Evolutionary conservation across 2,888 invertebrate species (phyloP).

Genomic region (Hirtodrosophila histrioides): DNA sequence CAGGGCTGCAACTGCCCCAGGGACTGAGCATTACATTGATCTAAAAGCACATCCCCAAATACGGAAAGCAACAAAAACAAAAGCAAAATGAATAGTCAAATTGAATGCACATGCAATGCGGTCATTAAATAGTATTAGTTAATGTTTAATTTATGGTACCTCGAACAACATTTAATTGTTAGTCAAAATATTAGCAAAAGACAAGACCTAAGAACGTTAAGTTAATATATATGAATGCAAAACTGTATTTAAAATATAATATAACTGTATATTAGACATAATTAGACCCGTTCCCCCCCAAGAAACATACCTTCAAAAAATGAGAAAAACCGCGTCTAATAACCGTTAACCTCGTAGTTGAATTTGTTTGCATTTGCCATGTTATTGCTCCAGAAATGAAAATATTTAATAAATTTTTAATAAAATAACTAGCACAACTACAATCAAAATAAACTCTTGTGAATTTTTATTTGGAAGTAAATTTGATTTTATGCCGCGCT

Average conservation of each 20-base stretch:
- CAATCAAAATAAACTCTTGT: conserved; percentile 42
- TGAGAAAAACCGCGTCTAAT: conserved; percentile 18
- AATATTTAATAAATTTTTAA: conserved; percentile 42
- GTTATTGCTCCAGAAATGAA: conserved; percentile 57
- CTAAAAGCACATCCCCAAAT: conserved; percentile 36
- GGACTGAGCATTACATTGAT: conserved; percentile 76
- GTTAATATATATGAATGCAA: conserved; percentile 48
- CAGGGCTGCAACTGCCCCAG: conserved; percentile 65
- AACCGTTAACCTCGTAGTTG: conserved; percentile 55
- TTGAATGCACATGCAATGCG: conserved; percentile 53
- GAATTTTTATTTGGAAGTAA: not conserved
- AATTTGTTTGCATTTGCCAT: conserved; percentile 64
- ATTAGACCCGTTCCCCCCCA: conserved; percentile 22
- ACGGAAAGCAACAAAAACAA: not conserved
- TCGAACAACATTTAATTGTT: conserved; percentile 63
- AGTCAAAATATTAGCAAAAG: conserved; percentile 66
- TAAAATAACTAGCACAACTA: conserved; percentile 60
- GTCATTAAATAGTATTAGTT: conserved; percentile 59
- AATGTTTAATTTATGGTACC: conserved; percentile 58
- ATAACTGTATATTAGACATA: conserved; percentile 39
- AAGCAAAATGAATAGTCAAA: conserved; percentile 59
- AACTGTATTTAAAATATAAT: conserved; percentile 48
- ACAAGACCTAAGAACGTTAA: conserved; percentile 74
- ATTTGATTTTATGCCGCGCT: conserved; percentile 2
- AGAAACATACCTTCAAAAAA: conserved; percentile 1